Percentiles rank a stretch among this genome's conserved stretches.
Conservation (phyloP, 37 sponge, comb jelly and placozoan genomes). For the Axinella damicornis region DNA sequence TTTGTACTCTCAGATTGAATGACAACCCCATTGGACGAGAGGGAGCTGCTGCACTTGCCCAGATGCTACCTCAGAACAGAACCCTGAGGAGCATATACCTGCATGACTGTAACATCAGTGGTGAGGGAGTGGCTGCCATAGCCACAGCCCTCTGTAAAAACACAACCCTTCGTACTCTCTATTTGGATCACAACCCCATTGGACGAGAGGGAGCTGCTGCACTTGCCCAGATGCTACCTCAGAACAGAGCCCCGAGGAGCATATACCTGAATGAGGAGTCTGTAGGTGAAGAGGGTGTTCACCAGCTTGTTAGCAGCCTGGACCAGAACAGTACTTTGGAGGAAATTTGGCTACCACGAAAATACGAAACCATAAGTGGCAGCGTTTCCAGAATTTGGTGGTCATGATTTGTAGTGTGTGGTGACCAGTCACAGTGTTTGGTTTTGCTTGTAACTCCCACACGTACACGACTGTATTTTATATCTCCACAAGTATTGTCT, state of each 20-base stretch:
- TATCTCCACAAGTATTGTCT: no score
- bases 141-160: neutral
- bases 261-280: neutral
- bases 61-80: neutral
- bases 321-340: neutral
- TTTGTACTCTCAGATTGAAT: neutral
- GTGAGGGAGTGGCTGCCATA: neutral
- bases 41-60: neutral
- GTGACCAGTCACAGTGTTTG: no score
- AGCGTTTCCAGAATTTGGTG: no score
- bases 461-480: no score
- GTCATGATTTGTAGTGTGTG: no score
- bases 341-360: no score
- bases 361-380: no score
- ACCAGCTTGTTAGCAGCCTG: neutral
- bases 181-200: neutral
- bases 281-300: neutral
- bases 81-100: neutral
- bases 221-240: neutral
- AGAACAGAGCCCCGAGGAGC: neutral
- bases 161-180: neutral
- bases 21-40: neutral
- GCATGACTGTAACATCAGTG: neutral
- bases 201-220: neutral
- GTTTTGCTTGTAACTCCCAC: no score